These are phyloP conservation scores for Meleagris gallopavo DNA, from an alignment of 2,113 vertebrate species.

Conservation along the genomic window DNA sequence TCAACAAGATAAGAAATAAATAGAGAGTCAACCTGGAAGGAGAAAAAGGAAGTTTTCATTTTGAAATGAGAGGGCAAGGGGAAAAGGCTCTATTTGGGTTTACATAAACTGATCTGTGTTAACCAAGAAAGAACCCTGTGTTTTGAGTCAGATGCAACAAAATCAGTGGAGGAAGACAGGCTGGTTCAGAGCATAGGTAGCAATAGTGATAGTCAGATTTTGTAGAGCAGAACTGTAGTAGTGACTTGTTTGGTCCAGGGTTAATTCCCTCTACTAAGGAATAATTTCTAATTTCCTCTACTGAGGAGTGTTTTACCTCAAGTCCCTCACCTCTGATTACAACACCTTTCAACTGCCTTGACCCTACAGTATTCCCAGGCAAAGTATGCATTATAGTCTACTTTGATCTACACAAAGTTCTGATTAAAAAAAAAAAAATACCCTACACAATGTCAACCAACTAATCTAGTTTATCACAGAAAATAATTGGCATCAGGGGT, in stretches of 20 bases:
- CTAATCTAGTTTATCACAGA: background rate
- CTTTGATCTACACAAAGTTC: background rate
- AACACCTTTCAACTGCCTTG: background rate
- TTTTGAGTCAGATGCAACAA: background rate
- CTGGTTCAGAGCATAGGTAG: background rate
- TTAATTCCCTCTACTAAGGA: background rate
- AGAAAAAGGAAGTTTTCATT: background rate
- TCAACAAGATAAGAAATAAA: background rate
- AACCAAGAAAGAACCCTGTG: background rate
- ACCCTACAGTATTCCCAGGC: background rate
- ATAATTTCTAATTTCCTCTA: background rate
- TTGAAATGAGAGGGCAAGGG: background rate
- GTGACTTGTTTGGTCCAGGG: background rate
- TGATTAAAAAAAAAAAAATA: background rate
- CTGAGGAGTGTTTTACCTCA: background rate
- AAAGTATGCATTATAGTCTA: background rate
- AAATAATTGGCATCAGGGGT: background rate
- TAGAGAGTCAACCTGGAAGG: background rate
- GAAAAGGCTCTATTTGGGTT: background rate
- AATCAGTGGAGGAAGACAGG: background rate
- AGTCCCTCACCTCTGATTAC: background rate
- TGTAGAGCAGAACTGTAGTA: background rate
- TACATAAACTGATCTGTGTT: background rate
- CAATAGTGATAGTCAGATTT: background rate
- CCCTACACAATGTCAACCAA: fast-evolving